Base-by-base conservation (phyloP, 2,113 vertebrate genomes). In the Connochaetes taurinus region DNA sequence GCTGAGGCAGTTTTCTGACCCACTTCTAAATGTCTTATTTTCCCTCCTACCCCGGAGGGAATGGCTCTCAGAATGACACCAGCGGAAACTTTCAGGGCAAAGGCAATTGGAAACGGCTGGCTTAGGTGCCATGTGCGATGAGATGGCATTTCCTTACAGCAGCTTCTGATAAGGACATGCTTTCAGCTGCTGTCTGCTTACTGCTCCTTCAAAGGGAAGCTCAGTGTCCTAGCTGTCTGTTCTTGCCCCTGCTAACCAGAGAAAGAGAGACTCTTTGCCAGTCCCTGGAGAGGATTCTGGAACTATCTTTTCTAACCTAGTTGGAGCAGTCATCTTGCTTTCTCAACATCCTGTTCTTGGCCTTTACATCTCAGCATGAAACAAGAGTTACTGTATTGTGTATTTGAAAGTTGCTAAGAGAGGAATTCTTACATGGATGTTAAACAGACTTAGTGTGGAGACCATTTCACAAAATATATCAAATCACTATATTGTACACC, bases 91-190 rank as follows among this genome's bases (percentile, higher is more conserved):
- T 97, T 90, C 84, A 60, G 90, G n/a, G 36, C 87, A 87, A 55
- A 55, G 33, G 85, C 84, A 71, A 93, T 1, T 25, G 64, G 60
- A 92, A 76, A 83, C 12, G 0, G 27, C 57, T 12, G 40, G 88
- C 29, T 67, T 76, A 29, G 94, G 91, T 95, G 97, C 80, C 86
- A 9, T 0, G 19, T 6, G 36, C 7, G 53, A 80, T 58, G 64
- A 86, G 83, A 58, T 50, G 95, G 96, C 50, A 43, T 96, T 91
- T 94, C 95, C 93, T 94, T 81, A 92, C 81, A 29, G 58, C 29
- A 27, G 82, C 60, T 82, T 84, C 91, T 88, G 97, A 97, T 91
- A 95, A 94, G 64, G 17, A 33, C 15, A 2, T 1, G 6, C 16
- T 50, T 60, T 83, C 87, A 58, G 78, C 74, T 15, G 1, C 14